Percentiles rank a stretch among this genome's conserved stretches.
phyloP scores from a whole-genome alignment of 1,140 invertebrate genomes.

The Bombus sylvicola region DNA sequence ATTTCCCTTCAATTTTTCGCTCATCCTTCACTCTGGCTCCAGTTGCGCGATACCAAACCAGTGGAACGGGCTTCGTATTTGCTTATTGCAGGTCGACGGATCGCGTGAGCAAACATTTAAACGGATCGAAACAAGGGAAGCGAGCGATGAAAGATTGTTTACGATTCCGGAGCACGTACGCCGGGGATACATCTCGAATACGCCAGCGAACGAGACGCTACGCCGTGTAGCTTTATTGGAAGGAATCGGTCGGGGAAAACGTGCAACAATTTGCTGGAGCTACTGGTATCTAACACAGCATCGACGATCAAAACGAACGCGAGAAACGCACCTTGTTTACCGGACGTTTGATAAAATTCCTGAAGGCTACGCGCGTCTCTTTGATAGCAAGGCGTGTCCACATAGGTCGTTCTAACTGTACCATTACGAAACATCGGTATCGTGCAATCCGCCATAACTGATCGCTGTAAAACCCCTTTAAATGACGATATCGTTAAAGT shows the following conservation, averaged over 20 bases:
- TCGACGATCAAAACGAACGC: not conserved
- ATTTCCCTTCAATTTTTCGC: constrained; percentile 7
- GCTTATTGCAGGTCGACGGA: constrained; percentile 36
- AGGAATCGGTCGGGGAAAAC: constrained; percentile 1
- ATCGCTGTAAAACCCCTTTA: constrained; percentile 10
- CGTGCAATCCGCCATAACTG: not conserved
- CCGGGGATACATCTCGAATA: constrained; percentile 23
- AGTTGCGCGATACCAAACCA: not conserved
- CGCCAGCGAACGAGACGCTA: not conserved
- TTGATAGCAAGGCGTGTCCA: not conserved
- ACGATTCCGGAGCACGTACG: constrained; percentile 34
- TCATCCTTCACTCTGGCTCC: too few relatives aligned
- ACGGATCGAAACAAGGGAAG: constrained; percentile 33
- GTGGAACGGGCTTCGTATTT: constrained; percentile 3
- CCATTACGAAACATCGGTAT: not conserved
- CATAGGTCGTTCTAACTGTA: too few relatives aligned
- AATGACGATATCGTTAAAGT: not conserved
- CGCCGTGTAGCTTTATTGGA: constrained; percentile 22
- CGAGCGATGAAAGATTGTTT: constrained; percentile 46
- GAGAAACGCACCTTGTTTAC: not conserved
- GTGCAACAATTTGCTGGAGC: constrained; percentile 33
- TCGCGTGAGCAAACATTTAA: constrained; percentile 40
- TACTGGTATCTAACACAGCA: not conserved
- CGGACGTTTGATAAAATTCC: constrained; percentile 3
- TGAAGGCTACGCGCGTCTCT: too few relatives aligned